Evolutionary conservation across 2,888 invertebrate species (phyloP), one percentile per base, ranked within the genome.

Genomic region (Phania funesta): DNA sequence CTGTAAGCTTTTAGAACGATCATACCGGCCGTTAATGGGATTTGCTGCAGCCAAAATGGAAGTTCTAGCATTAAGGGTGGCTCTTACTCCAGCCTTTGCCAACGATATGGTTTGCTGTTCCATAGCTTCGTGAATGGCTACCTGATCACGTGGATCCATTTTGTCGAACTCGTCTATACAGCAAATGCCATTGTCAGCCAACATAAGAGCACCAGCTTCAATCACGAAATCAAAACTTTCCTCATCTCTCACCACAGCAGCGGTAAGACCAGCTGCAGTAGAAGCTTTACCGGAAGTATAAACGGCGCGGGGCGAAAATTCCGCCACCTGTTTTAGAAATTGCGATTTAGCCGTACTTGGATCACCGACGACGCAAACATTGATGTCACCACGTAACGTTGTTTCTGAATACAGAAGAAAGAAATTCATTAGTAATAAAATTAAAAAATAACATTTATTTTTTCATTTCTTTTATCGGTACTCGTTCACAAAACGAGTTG

Each of bases 101-200:
- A 99, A 93, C 0, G 99, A 98, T 86, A 99, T 99, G 0, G 99
- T 99, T 92, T 99, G 99, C 89, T 99, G 99, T 92, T 99, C 99
- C 99, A 99, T 99, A 3, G 99, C 99, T 92, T 99, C 99, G 92
- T 99, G 99, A 86, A 99, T 99, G 54, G 99, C 99, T 6, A 99
- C 98, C 91, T 99, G 99, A 93, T 99, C 99, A 58, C 94, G 93
- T 0, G 94, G 93, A 90, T 99, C 99, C 99, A 99, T 99, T 92
- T 99, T 99, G 91, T 99, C 99, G 91, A 99, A 99, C 92, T 99
- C 99, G 88, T 99, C 99, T 86, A 99, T 99, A 89, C 99, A 99
- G 87, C 99, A 99, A 56, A 99, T 96, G 5, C 99, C 98, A 89
- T 99, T 99, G 91, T 99, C 99, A 0, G 99, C 99, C 87, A 99